Percentiles rank a stretch among this genome's conserved stretches.
These are phyloP conservation scores for Kryphioiulus occultus DNA, from an alignment of 2,888 invertebrate species.

Conservation along the genomic window DNA sequence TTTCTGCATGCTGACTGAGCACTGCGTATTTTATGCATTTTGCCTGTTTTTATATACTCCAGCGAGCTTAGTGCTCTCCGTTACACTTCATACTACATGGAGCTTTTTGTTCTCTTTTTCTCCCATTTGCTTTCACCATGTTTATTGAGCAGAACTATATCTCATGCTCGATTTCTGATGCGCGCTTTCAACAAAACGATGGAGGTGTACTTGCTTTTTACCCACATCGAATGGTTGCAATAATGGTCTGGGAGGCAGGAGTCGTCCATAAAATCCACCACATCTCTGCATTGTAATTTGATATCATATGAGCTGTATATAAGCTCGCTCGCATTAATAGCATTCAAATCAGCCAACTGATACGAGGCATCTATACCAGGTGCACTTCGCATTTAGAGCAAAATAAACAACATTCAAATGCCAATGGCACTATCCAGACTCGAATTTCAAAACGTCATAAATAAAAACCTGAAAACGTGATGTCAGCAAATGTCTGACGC, in stretches of 20 bases:
- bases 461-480: too few relatives aligned
- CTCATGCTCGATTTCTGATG: conserved; percentile 5
- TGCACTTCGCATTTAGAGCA: too few relatives aligned
- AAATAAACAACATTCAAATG: too few relatives aligned
- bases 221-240: neutral
- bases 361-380: too few relatives aligned
- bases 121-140: neutral
- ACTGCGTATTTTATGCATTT: neutral
- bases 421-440: too few relatives aligned
- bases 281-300: neutral
- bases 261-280: neutral
- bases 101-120: neutral
- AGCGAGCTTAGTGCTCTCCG: neutral
- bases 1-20: neutral
- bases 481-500: too few relatives aligned
- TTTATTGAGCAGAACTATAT: neutral
- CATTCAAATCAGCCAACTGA: too few relatives aligned
- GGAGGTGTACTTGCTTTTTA: neutral
- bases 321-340: too few relatives aligned
- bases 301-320: too few relatives aligned
- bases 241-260: neutral
- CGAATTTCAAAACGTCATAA: too few relatives aligned
- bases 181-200: neutral
- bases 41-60: neutral
- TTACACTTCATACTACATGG: neutral